phyloP scores from a whole-genome alignment of 64 coral and sea anemone genomes.

The Stylophora pistillata region DNA sequence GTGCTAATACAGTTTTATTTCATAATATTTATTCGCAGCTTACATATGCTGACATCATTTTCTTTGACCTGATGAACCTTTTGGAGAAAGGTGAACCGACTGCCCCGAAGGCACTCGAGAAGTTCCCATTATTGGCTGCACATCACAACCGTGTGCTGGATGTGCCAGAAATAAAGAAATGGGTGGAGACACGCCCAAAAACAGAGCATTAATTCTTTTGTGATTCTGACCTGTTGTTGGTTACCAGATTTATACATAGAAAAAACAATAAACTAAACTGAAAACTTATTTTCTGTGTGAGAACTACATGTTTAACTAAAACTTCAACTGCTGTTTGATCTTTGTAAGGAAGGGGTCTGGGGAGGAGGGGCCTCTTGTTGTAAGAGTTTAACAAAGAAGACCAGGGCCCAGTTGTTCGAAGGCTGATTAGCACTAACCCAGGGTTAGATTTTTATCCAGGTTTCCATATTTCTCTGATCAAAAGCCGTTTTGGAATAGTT shows the following conservation, averaged over 20 bases:
- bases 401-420: no score
- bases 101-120: background rate
- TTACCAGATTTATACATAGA: background rate
- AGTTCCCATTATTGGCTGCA: background rate
- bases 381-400: no score
- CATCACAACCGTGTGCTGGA: background rate
- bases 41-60: background rate
- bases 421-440: no score
- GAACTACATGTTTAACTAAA: background rate
- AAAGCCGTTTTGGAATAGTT: no score
- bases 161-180: background rate
- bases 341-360: background rate
- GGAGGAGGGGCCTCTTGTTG: no score
- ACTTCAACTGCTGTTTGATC: no score
- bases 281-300: background rate
- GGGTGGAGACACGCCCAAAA: background rate
- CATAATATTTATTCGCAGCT: background rate
- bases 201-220: background rate
- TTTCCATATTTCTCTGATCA: no score
- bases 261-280: background rate
- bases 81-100: background rate
- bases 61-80: background rate
- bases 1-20: background rate
- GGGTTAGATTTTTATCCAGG: no score
- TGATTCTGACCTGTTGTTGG: background rate